A percentile compares a stretch with the other conserved stretches of the same genome.
phyloP scores from a whole-genome alignment of 2,113 vertebrate genomes.

The Chloroceryle aenea region DNA sequence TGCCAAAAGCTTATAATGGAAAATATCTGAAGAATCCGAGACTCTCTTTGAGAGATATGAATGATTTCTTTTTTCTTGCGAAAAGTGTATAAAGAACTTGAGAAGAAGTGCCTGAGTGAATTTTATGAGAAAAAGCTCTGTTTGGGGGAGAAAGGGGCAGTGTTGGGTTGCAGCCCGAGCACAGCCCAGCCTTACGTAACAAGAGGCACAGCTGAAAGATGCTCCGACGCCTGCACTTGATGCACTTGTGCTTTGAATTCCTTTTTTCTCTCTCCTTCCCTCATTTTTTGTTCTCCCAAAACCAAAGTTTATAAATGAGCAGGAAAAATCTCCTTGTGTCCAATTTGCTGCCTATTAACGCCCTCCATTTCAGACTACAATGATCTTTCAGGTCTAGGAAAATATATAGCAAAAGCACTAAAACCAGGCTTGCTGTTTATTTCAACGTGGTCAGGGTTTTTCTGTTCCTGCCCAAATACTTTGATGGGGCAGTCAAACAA shows the following conservation, averaged over 20 bases:
- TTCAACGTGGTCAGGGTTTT: not conserved
- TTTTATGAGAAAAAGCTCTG: conserved; percentile 84
- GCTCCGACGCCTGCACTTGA: conserved; percentile 23
- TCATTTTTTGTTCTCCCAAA: not conserved
- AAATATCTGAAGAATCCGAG: conserved; percentile 82
- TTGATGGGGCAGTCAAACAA: not conserved
- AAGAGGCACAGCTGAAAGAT: conserved; percentile 77
- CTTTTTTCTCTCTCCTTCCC: not conserved
- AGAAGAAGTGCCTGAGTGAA: conserved; percentile 80
- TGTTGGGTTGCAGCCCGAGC: conserved; percentile 73
- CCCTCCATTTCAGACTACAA: not conserved
- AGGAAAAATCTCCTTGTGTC: not conserved
- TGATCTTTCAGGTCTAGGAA: not conserved
- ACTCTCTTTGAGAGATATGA: conserved; percentile 81
- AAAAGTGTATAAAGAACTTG: conserved; percentile 82
- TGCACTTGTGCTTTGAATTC: conserved; percentile 39
- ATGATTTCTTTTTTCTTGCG: conserved; percentile 83
- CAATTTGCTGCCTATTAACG: not conserved
- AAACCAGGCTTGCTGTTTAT: not conserved
- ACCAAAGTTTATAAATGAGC: not conserved
- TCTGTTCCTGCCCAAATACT: not conserved
- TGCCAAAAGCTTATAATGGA: conserved; percentile 80
- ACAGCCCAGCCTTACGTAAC: conserved; percentile 61
- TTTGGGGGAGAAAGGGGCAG: conserved; percentile 70
- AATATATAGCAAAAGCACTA: not conserved